Conservation (phyloP, 2,888 invertebrate species). For the Ichneumon xanthorius region DNA sequence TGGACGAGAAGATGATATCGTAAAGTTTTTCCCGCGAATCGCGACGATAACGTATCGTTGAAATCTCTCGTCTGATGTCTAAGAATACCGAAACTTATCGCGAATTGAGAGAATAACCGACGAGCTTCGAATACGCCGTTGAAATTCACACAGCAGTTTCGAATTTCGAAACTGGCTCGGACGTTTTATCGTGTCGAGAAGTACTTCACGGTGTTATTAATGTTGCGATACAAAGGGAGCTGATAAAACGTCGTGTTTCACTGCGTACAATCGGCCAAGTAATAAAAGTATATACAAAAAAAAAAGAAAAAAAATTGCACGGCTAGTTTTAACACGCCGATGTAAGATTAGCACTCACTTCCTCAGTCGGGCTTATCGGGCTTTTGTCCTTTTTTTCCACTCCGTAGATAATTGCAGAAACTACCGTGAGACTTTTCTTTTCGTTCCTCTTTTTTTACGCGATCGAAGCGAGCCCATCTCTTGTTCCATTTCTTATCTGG, state of each 20-base stretch:
- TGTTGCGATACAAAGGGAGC: constrained; percentile 8
- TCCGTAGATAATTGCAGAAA: not conserved
- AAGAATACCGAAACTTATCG: not conserved
- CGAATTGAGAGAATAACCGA: not conserved
- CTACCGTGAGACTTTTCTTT: not conserved
- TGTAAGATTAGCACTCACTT: too few species aligned
- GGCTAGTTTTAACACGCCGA: too few species aligned
- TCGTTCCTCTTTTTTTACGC: not conserved
- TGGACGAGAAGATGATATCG: not conserved
- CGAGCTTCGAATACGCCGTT: not conserved
- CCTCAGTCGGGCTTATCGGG: constrained; percentile 6
- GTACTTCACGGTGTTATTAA: not conserved
- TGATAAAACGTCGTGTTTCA: constrained; percentile 15
- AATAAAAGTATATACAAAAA: not conserved
- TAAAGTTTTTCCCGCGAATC: not conserved
- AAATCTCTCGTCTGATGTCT: not conserved
- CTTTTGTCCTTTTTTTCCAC: not conserved
- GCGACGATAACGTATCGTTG: constrained; percentile 1
- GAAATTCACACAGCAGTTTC: not conserved
- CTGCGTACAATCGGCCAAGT: not conserved
- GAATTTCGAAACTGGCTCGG: not conserved
- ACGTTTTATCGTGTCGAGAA: not conserved
- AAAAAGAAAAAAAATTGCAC: not conserved
- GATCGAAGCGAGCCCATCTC: not conserved
- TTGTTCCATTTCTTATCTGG: constrained; percentile 3